Base-by-base conservation (phyloP, 2,113 vertebrate species). In the Dascyllus trimaculatus region DNA sequence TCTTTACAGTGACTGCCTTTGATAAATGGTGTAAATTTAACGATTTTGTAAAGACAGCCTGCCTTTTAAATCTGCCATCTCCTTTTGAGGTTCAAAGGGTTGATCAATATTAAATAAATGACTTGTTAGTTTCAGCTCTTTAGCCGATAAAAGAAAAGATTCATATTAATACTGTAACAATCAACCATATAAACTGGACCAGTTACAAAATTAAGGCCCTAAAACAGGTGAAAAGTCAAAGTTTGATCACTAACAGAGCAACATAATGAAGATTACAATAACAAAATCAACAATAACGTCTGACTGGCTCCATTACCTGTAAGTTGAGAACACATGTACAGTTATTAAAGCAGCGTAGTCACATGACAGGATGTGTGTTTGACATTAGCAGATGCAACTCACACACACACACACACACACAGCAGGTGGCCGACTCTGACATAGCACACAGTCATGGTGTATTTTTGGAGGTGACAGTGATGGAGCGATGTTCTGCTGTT, bases 381-480 rank as follows among this genome's bases (percentile, higher is more conserved):
- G 51, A 57, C 45, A 63, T 32, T 14, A 35, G 59, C 45, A 61
- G 2, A 45, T 38, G 21, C 51, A n/a, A 56, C 17, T 66, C 25
- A 49, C 61, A 49, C 65, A 40, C 68, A 72, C 32, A 43, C 18
- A 35, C 64, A 71, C 61, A 24, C 71, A 81, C 68, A 48, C 9
- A 85, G 80, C 89, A 92, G 81, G 75, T 85, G 85, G 35, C 1
- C 21, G 85, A 85, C 87, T 71, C 79, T 90, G 81, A 90, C 91
- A 93, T 89, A 62, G 80, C 75, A 57, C 72, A 78, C 65, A 80
- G 84, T 94, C 93, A 95, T 26, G 22, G 80, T 71, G 74, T 95
- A 94, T 95, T 95, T 89, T 89, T 76, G 91, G 88, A 85, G 15
- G 56, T 90, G 88, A 88, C 90, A 88, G 89, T 62, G 81, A 88